Evolutionary conservation across 2,888 invertebrate genomes (phyloP).

Genomic region (Ceramica pisi): DNA sequence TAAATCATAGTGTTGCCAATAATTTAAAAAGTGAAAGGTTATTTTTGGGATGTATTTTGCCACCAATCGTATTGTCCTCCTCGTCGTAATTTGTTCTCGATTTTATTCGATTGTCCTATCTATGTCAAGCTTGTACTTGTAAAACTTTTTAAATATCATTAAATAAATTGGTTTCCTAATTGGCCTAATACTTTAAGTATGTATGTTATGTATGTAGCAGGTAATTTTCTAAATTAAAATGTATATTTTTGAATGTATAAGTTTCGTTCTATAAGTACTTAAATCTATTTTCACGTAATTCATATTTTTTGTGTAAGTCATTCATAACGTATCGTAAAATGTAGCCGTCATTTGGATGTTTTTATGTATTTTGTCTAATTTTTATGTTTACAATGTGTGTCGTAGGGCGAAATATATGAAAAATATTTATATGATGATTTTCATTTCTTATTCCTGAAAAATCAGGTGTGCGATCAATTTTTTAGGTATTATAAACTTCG

Average conservation of each 20-base stretch:
- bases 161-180: conserved; percentile 1
- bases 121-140: conserved; percentile 23
- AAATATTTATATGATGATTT: conserved; percentile 40
- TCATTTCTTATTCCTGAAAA: conserved; percentile 19
- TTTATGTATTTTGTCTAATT: conserved; percentile 68
- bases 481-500: neutral
- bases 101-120: conserved; percentile 20
- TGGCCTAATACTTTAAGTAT: conserved; percentile 24
- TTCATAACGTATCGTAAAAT: conserved; percentile 25
- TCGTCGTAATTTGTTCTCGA: neutral
- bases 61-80: neutral
- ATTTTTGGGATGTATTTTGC: conserved; percentile 24
- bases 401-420: conserved; percentile 65
- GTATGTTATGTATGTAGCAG: neutral
- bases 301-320: conserved; percentile 28
- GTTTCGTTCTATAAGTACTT: conserved; percentile 39
- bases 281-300: conserved; percentile 23
- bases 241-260: neutral
- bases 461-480: neutral
- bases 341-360: conserved; percentile 63
- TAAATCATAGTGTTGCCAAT: neutral
- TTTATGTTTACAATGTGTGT: conserved; percentile 69
- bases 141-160: conserved; percentile 5
- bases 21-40: neutral
- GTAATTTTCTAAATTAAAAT: neutral